These are phyloP conservation scores for Drosophila takahashii DNA, from an alignment of 1,140 invertebrate genomes.

Conservation along the genomic window DNA sequence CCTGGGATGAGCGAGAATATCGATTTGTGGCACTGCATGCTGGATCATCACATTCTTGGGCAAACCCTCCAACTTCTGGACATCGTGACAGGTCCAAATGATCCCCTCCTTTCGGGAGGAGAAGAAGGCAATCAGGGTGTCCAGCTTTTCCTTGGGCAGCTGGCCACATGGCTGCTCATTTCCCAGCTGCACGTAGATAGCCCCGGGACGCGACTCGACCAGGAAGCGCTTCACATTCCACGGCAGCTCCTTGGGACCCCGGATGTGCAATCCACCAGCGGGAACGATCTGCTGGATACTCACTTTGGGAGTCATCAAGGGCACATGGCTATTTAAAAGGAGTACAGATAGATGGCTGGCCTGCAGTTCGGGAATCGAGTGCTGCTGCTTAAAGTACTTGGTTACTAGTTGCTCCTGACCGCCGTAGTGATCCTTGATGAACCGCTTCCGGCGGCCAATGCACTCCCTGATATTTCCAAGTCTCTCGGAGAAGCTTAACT, in stretches of 20 bases:
- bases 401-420: slow-evolving; percentile 66
- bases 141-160: slow-evolving; percentile 68
- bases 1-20: slow-evolving; percentile 86
- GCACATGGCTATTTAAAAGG: slow-evolving; percentile 80
- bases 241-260: slow-evolving; percentile 74
- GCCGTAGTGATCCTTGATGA: slow-evolving; percentile 53
- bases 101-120: slow-evolving; percentile 85
- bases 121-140: slow-evolving; percentile 84
- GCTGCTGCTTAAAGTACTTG: slow-evolving; percentile 71
- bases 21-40: slow-evolving; percentile 87
- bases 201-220: slow-evolving; percentile 85
- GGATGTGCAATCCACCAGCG: slow-evolving; percentile 81
- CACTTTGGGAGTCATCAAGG: slow-evolving; percentile 70
- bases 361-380: slow-evolving; percentile 84
- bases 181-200: slow-evolving; percentile 86
- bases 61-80: slow-evolving; percentile 66
- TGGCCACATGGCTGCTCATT: slow-evolving; percentile 71
- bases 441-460: slow-evolving; percentile 53
- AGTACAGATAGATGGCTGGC: slow-evolving; percentile 85
- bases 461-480: slow-evolving; percentile 58
- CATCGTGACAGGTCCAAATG: slow-evolving; percentile 86
- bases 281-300: slow-evolving; percentile 71
- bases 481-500: slow-evolving; percentile 49
- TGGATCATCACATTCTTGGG: slow-evolving; percentile 85
- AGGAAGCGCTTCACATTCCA: slow-evolving; percentile 84